Conservation (phyloP, 2,888 invertebrate species). For the Nudaria mundana region DNA sequence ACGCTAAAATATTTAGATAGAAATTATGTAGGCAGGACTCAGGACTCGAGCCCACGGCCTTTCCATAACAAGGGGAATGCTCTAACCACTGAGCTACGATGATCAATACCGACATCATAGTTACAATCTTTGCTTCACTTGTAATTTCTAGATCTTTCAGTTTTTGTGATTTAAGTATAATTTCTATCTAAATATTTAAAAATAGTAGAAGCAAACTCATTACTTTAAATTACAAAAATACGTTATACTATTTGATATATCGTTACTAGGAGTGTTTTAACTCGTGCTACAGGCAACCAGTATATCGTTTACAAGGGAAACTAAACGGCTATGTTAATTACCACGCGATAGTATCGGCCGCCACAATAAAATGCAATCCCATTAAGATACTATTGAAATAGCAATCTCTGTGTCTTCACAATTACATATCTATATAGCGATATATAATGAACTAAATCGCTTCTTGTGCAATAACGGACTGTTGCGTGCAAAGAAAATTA, state of each 20-base stretch:
- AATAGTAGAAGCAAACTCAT: conserved; percentile 35
- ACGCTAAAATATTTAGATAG: too few species aligned
- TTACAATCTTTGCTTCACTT: too few species aligned
- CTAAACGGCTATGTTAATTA: conserved; percentile 74
- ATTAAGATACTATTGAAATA: conserved; percentile 68
- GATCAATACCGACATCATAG: too few species aligned
- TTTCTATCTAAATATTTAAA: too few species aligned
- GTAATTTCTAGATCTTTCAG: too few species aligned
- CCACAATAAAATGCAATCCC: conserved; percentile 66
- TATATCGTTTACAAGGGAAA: conserved; percentile 56
- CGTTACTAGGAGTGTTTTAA: conserved; percentile 50
- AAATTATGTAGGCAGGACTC: too few species aligned
- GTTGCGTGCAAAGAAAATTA: conserved; percentile 37
- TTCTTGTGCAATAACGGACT: conserved; percentile 17
- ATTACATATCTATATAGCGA: conserved; percentile 51
- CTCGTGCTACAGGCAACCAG: conserved; percentile 40
- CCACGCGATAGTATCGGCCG: conserved; percentile 62
- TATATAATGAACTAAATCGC: conserved; percentile 28
- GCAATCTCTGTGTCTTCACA: conserved; percentile 51
- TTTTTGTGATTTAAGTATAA: too few species aligned
- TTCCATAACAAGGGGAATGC: too few species aligned
- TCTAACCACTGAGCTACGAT: too few species aligned
- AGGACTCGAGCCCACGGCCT: too few species aligned
- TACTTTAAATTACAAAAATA: conserved; percentile 36
- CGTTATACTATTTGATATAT: conserved; percentile 39